Conservation (phyloP, 2,888 invertebrate genomes). For the Pelosia muscerda region DNA sequence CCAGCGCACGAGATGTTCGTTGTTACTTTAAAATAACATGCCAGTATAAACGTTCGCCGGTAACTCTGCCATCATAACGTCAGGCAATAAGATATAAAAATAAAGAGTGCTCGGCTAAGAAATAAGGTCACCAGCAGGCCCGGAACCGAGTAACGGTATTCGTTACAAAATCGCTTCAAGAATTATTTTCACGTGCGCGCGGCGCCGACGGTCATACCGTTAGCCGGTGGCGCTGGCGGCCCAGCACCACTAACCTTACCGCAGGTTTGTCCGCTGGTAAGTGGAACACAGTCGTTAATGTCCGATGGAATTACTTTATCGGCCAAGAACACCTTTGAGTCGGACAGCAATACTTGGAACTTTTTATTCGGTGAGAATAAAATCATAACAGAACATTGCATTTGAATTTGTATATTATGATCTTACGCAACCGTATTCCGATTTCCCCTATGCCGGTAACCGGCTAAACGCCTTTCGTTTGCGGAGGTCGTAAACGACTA, state of each 20-base stretch:
- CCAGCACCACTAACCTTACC: constrained; percentile 65
- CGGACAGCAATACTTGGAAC: constrained; percentile 2
- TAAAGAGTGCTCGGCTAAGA: constrained; percentile 78
- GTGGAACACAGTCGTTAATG: constrained; percentile 66
- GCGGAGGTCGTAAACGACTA: constrained; percentile 60
- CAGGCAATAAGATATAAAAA: constrained; percentile 80
- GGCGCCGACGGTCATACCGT: constrained; percentile 73
- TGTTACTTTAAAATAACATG: constrained; percentile 55
- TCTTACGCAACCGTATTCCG: constrained; percentile 62
- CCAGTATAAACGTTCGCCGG: constrained; percentile 49
- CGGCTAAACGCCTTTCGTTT: constrained; percentile 60
- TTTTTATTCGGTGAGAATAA: constrained; percentile 15
- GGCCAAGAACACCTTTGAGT: constrained; percentile 1
- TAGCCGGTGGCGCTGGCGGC: constrained; percentile 70
- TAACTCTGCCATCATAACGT: constrained; percentile 62
- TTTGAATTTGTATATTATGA: constrained; percentile 29
- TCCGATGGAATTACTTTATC: constrained; percentile 35
- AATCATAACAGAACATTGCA: constrained; percentile 30
- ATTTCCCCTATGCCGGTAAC: constrained; percentile 59
- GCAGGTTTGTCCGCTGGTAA: constrained; percentile 63
- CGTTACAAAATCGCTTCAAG: constrained; percentile 86
- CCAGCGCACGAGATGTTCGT: constrained; percentile 17
- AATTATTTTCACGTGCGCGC: constrained; percentile 86
- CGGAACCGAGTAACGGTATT: constrained; percentile 85
- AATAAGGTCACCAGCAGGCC: constrained; percentile 84